Conservation (phyloP, 2,113 vertebrate genomes). For the Periophthalmus modestus region DNA sequence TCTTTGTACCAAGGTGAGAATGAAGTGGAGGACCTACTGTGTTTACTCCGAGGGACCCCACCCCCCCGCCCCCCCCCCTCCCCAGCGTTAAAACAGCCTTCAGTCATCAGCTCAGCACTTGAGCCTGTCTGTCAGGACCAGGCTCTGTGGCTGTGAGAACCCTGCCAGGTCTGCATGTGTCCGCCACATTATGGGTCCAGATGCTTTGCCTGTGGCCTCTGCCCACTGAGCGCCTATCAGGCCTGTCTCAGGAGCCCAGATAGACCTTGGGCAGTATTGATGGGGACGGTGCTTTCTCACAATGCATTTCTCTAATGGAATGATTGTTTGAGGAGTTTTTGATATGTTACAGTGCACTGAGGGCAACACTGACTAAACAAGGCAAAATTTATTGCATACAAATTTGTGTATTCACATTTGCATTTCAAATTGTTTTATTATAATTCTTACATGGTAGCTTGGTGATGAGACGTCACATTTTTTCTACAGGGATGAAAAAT, state of each 20-base stretch:
- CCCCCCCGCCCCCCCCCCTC: too few relatives aligned
- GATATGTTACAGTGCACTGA: not conserved
- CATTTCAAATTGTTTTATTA: not conserved
- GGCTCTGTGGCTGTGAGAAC: constrained; percentile 44
- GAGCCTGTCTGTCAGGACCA: constrained; percentile 35
- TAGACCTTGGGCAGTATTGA: constrained; percentile 5
- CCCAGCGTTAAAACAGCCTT: constrained; percentile 44
- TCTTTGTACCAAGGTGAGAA: constrained; percentile 26
- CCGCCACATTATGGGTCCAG: constrained; percentile 68
- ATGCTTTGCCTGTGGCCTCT: constrained; percentile 50
- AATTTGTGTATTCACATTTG: not conserved
- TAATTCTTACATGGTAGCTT: too few relatives aligned
- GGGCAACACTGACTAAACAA: not conserved
- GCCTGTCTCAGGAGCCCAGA: constrained; percentile 4
- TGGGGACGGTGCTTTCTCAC: not conserved
- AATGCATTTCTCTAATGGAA: constrained; percentile 1
- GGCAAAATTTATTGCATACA: not conserved
- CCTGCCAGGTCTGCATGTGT: constrained; percentile 53
- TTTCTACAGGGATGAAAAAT: not conserved
- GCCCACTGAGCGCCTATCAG: constrained; percentile 28
- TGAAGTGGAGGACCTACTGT: constrained; percentile 29
- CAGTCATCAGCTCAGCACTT: constrained; percentile 48
- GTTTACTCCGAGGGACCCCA: constrained; percentile 32
- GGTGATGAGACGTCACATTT: too few relatives aligned
- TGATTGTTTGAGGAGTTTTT: not conserved